Evolutionary conservation across 2,113 vertebrate species (phyloP).

Genomic region (Proterorhinus semilunaris): DNA sequence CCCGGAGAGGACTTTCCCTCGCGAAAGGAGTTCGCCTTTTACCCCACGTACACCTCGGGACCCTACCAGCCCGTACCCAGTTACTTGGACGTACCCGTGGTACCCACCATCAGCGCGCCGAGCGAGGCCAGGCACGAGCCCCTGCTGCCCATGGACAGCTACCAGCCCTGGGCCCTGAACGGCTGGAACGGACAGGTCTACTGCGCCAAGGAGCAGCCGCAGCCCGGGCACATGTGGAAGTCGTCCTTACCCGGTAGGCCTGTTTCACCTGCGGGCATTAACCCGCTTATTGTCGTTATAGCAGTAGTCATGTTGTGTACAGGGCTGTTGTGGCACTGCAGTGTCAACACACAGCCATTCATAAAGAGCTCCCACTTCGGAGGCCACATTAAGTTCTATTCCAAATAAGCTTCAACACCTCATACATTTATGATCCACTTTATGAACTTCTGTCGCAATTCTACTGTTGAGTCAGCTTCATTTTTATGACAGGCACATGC

Average conservation of each 20-base stretch:
- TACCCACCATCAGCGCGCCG: slow-evolving; percentile 88
- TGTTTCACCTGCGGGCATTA: slow-evolving; percentile 10
- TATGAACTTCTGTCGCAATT: background rate
- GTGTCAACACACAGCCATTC: background rate
- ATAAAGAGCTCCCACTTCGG: background rate
- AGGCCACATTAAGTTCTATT: background rate
- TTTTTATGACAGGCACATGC: background rate
- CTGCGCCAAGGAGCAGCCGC: slow-evolving; percentile 95
- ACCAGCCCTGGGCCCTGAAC: slow-evolving; percentile 95
- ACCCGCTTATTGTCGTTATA: background rate
- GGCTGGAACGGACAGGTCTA: slow-evolving; percentile 97
- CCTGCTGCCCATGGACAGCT: slow-evolving; percentile 92
- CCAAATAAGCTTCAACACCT: background rate
- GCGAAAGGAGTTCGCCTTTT: slow-evolving; percentile 97
- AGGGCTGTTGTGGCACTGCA: background rate
- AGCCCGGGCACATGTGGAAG: slow-evolving; percentile 95
- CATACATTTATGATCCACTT: background rate
- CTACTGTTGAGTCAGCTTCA: background rate
- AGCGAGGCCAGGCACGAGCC: slow-evolving; percentile 91
- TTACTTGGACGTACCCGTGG: slow-evolving; percentile 95
- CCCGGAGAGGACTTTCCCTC: slow-evolving; percentile 92
- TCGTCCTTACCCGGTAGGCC: slow-evolving; percentile 88
- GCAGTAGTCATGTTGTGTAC: background rate
- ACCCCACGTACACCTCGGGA: slow-evolving; percentile 90
- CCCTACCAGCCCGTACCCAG: slow-evolving; percentile 94